phyloP scores from a whole-genome alignment of 2,888 invertebrate genomes.

The Pammene aurita region DNA sequence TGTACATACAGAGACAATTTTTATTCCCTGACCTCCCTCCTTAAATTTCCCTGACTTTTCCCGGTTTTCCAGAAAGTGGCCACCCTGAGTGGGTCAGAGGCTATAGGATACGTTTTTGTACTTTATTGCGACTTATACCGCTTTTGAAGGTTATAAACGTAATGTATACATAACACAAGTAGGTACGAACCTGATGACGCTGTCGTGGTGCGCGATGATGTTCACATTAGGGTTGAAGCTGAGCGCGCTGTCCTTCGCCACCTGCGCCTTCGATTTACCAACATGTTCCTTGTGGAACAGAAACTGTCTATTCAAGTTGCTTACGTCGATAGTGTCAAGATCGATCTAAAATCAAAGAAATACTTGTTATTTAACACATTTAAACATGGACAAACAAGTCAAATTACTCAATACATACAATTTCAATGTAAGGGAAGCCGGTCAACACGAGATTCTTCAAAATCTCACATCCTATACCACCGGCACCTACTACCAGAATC shows the following conservation, averaged over 20 bases:
- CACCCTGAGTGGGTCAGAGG: too few species aligned
- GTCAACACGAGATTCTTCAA: slow-evolving; percentile 97
- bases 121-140: neutral
- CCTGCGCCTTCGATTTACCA: slow-evolving; percentile 97
- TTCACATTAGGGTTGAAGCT: slow-evolving; percentile 94
- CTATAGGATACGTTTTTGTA: too few species aligned
- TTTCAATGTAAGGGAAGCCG: slow-evolving; percentile 96
- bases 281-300: slow-evolving; percentile 99
- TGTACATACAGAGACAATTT: too few species aligned
- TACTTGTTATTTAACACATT: neutral
- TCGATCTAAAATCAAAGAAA: slow-evolving; percentile 91
- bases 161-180: slow-evolving; percentile 9
- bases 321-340: slow-evolving; percentile 99
- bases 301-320: slow-evolving; percentile 99
- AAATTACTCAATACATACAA: slow-evolving; percentile 86
- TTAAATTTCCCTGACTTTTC: too few species aligned
- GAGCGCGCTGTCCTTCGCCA: slow-evolving; percentile 94
- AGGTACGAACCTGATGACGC: slow-evolving; percentile 90
- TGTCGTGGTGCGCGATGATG: slow-evolving; percentile 96
- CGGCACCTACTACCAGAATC: slow-evolving; percentile 96
- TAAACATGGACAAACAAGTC: slow-evolving; percentile 21
- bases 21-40: too few species aligned
- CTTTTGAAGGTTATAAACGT: slow-evolving; percentile 16
- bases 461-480: slow-evolving; percentile 99
- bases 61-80: too few species aligned